These are phyloP conservation scores for Actias luna DNA, from an alignment of 2,888 invertebrate species.

Conservation along the genomic window DNA sequence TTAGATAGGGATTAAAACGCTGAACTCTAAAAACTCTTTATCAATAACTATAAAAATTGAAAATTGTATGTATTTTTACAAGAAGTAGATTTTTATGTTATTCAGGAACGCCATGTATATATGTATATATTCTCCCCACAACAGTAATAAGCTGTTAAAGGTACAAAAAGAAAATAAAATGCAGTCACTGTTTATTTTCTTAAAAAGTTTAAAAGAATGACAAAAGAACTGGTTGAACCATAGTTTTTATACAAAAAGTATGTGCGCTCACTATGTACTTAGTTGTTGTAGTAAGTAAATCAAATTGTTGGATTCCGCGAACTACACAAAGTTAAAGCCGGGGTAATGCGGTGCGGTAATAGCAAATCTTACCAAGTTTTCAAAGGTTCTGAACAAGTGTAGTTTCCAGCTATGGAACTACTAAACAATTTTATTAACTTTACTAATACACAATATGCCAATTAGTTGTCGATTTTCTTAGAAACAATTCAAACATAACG, in stretches of 20 bases:
- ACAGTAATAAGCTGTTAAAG: no score
- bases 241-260: conserved; percentile 23
- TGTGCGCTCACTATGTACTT: background rate
- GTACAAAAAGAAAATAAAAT: no score
- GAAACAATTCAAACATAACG: background rate
- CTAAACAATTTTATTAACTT: conserved; percentile 45
- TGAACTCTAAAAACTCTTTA: no score
- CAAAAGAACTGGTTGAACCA: conserved; percentile 31
- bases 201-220: conserved; percentile 18
- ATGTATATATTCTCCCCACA: no score
- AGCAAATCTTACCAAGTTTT: conserved; percentile 55
- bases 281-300: conserved; percentile 37
- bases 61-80: no score
- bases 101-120: no score
- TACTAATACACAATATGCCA: background rate
- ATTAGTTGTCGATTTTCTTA: background rate
- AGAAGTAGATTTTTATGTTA: no score
- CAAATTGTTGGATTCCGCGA: conserved; percentile 44
- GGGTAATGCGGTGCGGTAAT: conserved; percentile 39
- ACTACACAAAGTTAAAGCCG: conserved; percentile 42
- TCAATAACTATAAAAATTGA: no score
- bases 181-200: background rate
- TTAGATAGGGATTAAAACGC: no score
- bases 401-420: conserved; percentile 43
- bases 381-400: conserved; percentile 52